Conservation (phyloP, 2,113 vertebrate genomes). For the Plotosus lineatus region DNA sequence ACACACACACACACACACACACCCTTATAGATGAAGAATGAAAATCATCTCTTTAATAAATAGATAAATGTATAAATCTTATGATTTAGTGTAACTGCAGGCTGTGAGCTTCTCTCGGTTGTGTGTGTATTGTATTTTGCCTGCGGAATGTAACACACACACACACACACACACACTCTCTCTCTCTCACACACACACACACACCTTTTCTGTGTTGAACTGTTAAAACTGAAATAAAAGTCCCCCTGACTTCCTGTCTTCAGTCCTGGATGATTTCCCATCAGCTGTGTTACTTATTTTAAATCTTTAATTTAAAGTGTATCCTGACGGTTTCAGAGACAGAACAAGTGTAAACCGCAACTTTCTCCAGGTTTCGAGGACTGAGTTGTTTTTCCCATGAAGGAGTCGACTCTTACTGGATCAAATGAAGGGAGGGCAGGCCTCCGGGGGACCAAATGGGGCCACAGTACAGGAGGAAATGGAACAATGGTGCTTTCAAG, state of each 20-base stretch:
- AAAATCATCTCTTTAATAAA: background rate
- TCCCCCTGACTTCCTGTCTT: background rate
- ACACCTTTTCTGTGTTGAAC: constrained; percentile 6
- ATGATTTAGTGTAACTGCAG: background rate
- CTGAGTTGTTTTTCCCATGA: background rate
- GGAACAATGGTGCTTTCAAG: background rate
- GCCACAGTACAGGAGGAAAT: background rate
- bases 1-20: background rate
- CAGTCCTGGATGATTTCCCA: background rate
- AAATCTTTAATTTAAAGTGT: no score
- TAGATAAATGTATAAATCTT: background rate
- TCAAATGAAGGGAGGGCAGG: no score
- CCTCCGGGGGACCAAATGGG: background rate
- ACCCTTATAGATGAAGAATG: background rate
- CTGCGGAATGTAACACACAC: background rate
- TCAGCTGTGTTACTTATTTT: background rate
- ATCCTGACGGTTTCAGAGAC: no score
- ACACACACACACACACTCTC: constrained; percentile 6
- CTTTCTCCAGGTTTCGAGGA: background rate
- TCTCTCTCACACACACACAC: constrained; percentile 16
- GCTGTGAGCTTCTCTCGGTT: background rate
- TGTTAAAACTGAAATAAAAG: constrained; percentile 37
- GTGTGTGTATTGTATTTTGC: background rate
- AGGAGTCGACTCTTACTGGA: background rate
- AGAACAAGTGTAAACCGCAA: background rate